Base-by-base conservation (phyloP, 2,797 vertebrate species). In the Pseudomugil gertrudae region DNA sequence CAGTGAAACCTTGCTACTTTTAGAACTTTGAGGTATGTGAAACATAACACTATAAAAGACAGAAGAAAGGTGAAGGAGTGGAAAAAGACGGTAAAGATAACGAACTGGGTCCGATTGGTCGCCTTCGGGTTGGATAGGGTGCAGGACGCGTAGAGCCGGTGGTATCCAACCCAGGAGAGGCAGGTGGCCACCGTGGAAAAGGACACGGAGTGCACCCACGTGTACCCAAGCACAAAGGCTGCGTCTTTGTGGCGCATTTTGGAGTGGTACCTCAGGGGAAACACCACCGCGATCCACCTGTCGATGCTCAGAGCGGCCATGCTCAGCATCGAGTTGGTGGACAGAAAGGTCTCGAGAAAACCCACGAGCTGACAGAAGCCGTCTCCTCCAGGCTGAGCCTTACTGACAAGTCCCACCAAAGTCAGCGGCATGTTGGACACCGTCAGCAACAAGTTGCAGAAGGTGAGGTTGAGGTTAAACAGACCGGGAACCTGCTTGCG, bases 271-370 rank as follows among this genome's bases (percentile, higher is more conserved):
- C 96, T 96, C 56, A 99, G 90, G 9, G 98, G 98, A 79, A 98
- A 99, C 59, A 98, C 97, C 88, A 99, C 98, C 1, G 97, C 98
- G 52, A 98, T 94, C 98, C 98, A 99, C 85, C 97, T 92, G 93
- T 99, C 98, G 43, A 98, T 95, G 94, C 98, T 98, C 81, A 99
- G 82, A 21, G 97, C 97, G 9, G 98, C 98, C 97, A 98, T 97
- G 90, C 96, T 98, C 85, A 99, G 88, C 98, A 99, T 99, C 56
- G 97, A 95, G 92, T 96, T 98, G 24, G 95, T 94, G 78, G 96
- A 96, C 83, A 99, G 91, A 77, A 99, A 98, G 79, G 96, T 99
- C 93, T 99, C 98, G 81, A 98, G 86, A 89, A 99, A 98, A 67
- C 95, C 98, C 65, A 93, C 95, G 2, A 79, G 66, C 84, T 93